Conservation (phyloP, 2,797 vertebrate genomes). For the Myotis myotis region DNA sequence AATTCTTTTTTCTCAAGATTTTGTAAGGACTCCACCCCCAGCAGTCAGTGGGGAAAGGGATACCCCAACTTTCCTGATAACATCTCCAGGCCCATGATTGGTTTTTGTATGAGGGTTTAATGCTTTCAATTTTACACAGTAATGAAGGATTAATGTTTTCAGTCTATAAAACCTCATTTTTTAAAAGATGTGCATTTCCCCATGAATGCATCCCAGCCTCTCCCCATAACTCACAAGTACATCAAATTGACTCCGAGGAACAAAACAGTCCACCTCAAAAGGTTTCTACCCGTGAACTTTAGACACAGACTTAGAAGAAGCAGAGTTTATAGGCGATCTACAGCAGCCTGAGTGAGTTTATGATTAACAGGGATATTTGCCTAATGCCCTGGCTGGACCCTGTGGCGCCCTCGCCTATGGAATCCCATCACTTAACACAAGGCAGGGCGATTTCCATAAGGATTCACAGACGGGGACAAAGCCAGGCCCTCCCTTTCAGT, state of each 20-base stretch:
- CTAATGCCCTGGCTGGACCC: not conserved
- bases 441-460: not conserved
- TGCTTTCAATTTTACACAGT: not conserved
- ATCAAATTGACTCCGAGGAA: not conserved
- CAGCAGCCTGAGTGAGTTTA: not conserved
- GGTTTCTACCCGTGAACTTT: not conserved
- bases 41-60: not conserved
- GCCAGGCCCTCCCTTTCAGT: not conserved
- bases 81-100: not conserved
- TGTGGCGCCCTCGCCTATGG: not conserved
- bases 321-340: not conserved
- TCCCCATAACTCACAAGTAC: not conserved
- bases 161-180: not conserved
- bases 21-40: not conserved
- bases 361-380: too few species aligned
- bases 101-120: not conserved
- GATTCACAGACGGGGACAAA: not conserved
- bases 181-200: not conserved
- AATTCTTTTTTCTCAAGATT: not conserved
- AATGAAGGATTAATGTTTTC: not conserved
- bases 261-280: not conserved
- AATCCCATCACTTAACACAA: not conserved
- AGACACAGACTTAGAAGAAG: not conserved
- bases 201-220: not conserved
- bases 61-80: not conserved